Percentiles rank a stretch among this genome's conserved stretches.
phyloP scores from a whole-genome alignment of 2,888 invertebrate species.

The Sesia bembeciformis region DNA sequence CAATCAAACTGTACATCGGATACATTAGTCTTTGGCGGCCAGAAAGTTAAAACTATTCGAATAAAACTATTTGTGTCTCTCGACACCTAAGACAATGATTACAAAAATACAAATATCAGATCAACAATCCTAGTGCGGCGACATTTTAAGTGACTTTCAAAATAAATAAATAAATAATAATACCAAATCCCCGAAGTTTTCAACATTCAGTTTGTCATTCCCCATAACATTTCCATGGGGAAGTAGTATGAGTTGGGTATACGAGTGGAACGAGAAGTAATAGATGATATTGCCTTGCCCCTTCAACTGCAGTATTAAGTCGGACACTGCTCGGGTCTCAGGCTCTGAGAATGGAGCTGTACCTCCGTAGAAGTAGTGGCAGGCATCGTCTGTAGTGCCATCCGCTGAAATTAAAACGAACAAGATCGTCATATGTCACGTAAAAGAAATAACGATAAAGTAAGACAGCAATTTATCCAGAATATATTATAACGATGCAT shows the following conservation, averaged over 20 bases:
- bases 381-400: slow-evolving; percentile 49
- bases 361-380: slow-evolving; percentile 67
- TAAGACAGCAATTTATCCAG: too few relatives aligned
- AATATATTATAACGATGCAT: too few relatives aligned
- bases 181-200: slow-evolving; percentile 49
- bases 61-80: too few relatives aligned
- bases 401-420: slow-evolving; percentile 23
- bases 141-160: too few relatives aligned
- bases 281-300: slow-evolving; percentile 33
- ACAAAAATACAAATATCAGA: too few relatives aligned
- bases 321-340: slow-evolving; percentile 51
- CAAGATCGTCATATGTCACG: neutral
- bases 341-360: slow-evolving; percentile 62
- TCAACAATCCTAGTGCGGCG: too few relatives aligned
- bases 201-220: slow-evolving; percentile 24
- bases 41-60: too few relatives aligned
- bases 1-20: too few relatives aligned
- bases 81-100: too few relatives aligned
- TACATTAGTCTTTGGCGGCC: too few relatives aligned
- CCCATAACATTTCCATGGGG: slow-evolving; percentile 52
- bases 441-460: too few relatives aligned
- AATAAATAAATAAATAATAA: too few relatives aligned
- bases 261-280: slow-evolving; percentile 73
- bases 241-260: slow-evolving; percentile 63
- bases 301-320: slow-evolving; percentile 34